Evolutionary conservation across 1,140 invertebrate species (phyloP).

Genomic region (Hypothenemus hampei): DNA sequence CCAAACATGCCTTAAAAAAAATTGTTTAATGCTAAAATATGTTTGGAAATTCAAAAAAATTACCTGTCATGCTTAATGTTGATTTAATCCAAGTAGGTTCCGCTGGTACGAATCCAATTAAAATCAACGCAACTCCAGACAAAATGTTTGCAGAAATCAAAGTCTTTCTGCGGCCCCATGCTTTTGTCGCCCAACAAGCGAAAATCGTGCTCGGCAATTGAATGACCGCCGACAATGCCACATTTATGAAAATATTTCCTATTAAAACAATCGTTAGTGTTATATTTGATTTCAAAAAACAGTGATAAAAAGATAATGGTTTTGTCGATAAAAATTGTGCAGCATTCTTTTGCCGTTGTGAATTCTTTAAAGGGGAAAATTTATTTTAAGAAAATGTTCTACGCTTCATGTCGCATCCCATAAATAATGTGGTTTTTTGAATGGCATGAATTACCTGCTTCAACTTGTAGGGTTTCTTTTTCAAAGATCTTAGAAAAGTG

Average conservation of each 20-base stretch:
- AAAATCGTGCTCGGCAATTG: conserved; percentile 65
- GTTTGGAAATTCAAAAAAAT: background rate
- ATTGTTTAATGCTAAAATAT: background rate
- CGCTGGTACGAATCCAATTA: conserved; percentile 53
- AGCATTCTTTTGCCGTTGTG: too few species aligned
- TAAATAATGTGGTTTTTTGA: too few species aligned
- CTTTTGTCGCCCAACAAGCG: conserved; percentile 60
- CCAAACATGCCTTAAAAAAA: conserved; percentile 51
- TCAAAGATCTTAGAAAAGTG: too few species aligned
- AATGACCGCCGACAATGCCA: conserved; percentile 62
- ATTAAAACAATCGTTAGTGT: too few species aligned
- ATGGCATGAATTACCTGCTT: too few species aligned
- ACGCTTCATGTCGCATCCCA: too few species aligned
- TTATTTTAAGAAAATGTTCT: too few species aligned
- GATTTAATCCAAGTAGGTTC: conserved; percentile 49
- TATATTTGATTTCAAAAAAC: too few species aligned
- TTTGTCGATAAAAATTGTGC: too few species aligned
- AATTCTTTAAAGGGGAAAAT: too few species aligned
- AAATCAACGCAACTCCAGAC: conserved; percentile 58
- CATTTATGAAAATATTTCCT: conserved; percentile 65
- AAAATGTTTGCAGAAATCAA: conserved; percentile 58
- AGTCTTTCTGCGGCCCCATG: conserved; percentile 59
- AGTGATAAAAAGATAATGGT: background rate
- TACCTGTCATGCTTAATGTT: conserved; percentile 47
- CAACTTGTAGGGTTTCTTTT: too few species aligned